Percentiles rank a stretch among this genome's conserved stretches.
phyloP scores from a whole-genome alignment of 2,888 invertebrate genomes.

The Ashinkailepas kermadecensis region DNA sequence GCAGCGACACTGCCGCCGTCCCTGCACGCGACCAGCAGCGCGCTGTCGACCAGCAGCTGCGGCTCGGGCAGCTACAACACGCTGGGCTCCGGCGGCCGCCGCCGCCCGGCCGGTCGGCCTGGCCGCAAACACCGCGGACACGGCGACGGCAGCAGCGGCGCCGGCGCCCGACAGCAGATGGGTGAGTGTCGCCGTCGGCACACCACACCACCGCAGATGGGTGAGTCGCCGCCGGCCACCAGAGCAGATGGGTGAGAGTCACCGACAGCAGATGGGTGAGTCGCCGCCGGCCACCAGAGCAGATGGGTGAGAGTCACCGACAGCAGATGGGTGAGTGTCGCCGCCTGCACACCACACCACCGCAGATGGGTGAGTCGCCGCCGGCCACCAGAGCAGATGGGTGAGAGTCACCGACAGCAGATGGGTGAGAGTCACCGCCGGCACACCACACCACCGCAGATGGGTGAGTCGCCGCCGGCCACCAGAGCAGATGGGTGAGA shows the following conservation, averaged over 20 bases:
- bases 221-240: conserved; percentile 36
- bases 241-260: not conserved
- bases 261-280: not conserved
- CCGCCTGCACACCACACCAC: not conserved
- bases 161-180: conserved; percentile 47
- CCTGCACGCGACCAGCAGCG: conserved; percentile 13
- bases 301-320: not conserved
- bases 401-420: no score
- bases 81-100: conserved; percentile 52
- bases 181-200: conserved; percentile 55
- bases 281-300: not conserved
- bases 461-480: no score
- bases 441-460: no score
- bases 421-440: no score
- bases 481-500: no score
- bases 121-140: not conserved
- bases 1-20: conserved; percentile 15
- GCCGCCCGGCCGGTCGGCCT: not conserved
- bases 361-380: no score
- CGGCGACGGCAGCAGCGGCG: conserved; percentile 19
- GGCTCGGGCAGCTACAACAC: conserved; percentile 24
- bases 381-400: no score
- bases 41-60: conserved; percentile 20
- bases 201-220: conserved; percentile 66
- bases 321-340: no score